These are phyloP conservation scores for Amblyteles armatorius DNA, from an alignment of 2,888 invertebrate genomes.

Conservation along the genomic window DNA sequence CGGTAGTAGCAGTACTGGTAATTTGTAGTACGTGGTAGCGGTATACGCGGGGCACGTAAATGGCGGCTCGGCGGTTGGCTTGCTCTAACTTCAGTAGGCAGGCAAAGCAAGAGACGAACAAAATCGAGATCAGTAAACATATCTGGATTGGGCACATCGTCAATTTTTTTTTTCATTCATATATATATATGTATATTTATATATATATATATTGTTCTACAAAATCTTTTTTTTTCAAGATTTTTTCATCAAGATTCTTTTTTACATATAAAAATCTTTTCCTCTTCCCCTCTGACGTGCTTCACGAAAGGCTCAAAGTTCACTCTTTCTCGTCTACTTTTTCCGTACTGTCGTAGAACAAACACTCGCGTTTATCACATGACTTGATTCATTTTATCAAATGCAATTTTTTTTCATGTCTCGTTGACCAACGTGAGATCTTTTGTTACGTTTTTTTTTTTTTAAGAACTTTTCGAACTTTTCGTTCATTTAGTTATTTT, in stretches of 20 bases:
- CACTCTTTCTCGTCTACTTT: slow-evolving; percentile 29
- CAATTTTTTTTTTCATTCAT: slow-evolving; percentile 42
- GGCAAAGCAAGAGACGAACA: slow-evolving; percentile 79
- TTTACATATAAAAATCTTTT: neutral
- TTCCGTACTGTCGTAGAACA: slow-evolving; percentile 31
- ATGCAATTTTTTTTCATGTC: slow-evolving; percentile 46
- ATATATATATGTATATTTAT: slow-evolving; percentile 16
- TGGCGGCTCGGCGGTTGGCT: slow-evolving; percentile 83
- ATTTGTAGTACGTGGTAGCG: slow-evolving; percentile 78
- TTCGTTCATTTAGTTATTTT: slow-evolving; percentile 8
- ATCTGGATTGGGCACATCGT: slow-evolving; percentile 63
- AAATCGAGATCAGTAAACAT: slow-evolving; percentile 74
- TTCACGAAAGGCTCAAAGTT: slow-evolving; percentile 12
- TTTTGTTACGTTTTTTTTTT: slow-evolving; percentile 34
- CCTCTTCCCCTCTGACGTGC: neutral
- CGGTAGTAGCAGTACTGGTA: slow-evolving; percentile 79
- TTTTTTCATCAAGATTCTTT: slow-evolving; percentile 22
- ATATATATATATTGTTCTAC: slow-evolving; percentile 26
- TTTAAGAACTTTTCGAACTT: slow-evolving; percentile 19
- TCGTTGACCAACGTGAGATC: slow-evolving; percentile 44
- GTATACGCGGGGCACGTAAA: slow-evolving; percentile 83
- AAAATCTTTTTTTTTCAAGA: slow-evolving; percentile 2
- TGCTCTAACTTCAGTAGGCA: slow-evolving; percentile 83
- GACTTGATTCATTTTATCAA: slow-evolving; percentile 51
- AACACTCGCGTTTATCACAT: slow-evolving; percentile 22